Base-by-base conservation (phyloP, 2,797 vertebrate genomes). In the Synaphobranchus kaupii region DNA sequence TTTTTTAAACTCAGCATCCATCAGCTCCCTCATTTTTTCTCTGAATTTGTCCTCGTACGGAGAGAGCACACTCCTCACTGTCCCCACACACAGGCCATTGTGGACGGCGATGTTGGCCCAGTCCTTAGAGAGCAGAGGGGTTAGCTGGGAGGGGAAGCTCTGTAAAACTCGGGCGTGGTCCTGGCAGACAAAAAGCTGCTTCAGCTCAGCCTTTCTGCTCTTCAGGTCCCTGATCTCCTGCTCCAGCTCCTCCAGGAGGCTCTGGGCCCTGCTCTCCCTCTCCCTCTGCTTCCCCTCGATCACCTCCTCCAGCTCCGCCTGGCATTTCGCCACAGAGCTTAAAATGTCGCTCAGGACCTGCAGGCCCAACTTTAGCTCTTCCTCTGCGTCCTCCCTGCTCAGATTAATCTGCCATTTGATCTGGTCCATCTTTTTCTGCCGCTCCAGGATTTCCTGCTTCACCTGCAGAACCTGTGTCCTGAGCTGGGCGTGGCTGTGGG, bases 101-200 rank as follows among this genome's bases (percentile, higher is more conserved):
- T 93, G 88, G 0, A 90, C 17, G 0, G 71, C 1, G 50, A 82
- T 82, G 5, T 89, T 73, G 0, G 90, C 86, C 93, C 90, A 86
- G 54, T 93, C 91, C 84, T 89, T 91, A 83, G 82, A 34, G 48
- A 22, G 34, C 12, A 86, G 91, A 3, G 85, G 81, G 0, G 86
- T 39, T 85, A 89, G 88, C 1, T 88, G 39, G 20, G 84, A 84
- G 0, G 90, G 89, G 47, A 92, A 90, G 39, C 60, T 90, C 81
- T 96, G 93, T 84, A 96, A 89, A 13, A 95, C 87, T 66, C 91
- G 88, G 31, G 95, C 89, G 88, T 94, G 93, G 88, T 95, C 94
- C 39, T 95, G 92, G 0, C 92, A 90, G 85, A 89, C 86, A 28
- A 84, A 90, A 7, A 95, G 92, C 84, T 91, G 87, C 91, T 94